These are phyloP conservation scores for Drosophila eohydei DNA, from an alignment of 2,888 invertebrate species.

Conservation along the genomic window DNA sequence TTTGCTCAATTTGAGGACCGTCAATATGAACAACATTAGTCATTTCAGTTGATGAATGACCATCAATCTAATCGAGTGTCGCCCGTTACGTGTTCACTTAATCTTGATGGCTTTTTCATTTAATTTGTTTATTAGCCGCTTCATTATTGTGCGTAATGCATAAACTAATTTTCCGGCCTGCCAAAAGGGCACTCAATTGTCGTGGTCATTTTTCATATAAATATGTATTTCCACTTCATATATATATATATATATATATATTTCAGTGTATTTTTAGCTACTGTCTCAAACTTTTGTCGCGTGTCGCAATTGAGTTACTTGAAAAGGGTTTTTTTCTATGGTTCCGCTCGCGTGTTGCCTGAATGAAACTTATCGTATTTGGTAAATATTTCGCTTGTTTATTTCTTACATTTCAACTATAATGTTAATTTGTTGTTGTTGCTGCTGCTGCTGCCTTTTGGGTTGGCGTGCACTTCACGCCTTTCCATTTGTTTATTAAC, in stretches of 20 bases:
- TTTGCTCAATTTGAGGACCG: background rate
- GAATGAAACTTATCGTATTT: slow-evolving; percentile 48
- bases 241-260: background rate
- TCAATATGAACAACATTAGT: background rate
- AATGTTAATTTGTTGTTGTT: slow-evolving; percentile 36
- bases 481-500: slow-evolving; percentile 58
- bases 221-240: slow-evolving; percentile 10
- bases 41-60: background rate
- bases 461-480: slow-evolving; percentile 61
- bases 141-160: slow-evolving; percentile 34
- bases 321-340: slow-evolving; percentile 19
- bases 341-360: slow-evolving; percentile 23
- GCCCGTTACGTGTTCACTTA: slow-evolving; percentile 22
- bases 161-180: slow-evolving; percentile 42
- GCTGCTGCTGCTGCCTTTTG: slow-evolving; percentile 3
- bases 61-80: slow-evolving; percentile 12
- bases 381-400: slow-evolving; percentile 63
- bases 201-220: slow-evolving; percentile 34
- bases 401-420: slow-evolving; percentile 48
- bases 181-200: slow-evolving; percentile 55
- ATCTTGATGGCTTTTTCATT: slow-evolving; percentile 40
- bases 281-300: slow-evolving; percentile 48
- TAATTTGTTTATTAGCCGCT: slow-evolving; percentile 38
- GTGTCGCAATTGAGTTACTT: slow-evolving; percentile 47
- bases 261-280: slow-evolving; percentile 1